Percentiles rank a stretch among this genome's conserved stretches.
Evolutionary conservation across 2,797 vertebrate species (phyloP).

Genomic region (Sebastes glaucus): DNA sequence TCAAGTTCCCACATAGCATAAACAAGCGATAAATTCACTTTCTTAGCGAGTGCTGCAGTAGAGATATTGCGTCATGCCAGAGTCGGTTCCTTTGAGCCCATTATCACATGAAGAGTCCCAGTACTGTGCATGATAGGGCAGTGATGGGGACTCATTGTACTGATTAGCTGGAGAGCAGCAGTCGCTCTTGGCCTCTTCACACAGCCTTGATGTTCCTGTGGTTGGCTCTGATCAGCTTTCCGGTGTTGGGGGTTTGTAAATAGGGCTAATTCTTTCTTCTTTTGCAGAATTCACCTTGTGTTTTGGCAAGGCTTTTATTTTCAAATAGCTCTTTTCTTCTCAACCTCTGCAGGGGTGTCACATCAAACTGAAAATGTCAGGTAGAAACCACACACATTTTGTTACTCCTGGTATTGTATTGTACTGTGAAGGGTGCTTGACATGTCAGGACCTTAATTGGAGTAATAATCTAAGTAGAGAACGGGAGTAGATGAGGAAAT

Average conservation of each 20-base stretch:
- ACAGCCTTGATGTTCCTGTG: conserved; percentile 2
- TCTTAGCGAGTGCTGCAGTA: neutral
- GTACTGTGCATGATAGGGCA: conserved; percentile 3
- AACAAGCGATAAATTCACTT: neutral
- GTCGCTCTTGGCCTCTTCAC: conserved; percentile 4
- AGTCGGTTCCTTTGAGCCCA: conserved; percentile 9
- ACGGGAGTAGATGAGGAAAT: conserved; percentile 41
- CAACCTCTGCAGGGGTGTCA: neutral
- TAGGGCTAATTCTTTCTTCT: neutral
- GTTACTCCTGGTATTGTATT: neutral
- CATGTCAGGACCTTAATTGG: conserved; percentile 42
- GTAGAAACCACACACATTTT: neutral
- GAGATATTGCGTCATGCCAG: conserved; percentile 1
- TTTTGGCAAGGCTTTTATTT: conserved; percentile 12
- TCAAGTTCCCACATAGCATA: neutral
- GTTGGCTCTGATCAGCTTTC: conserved; percentile 24
- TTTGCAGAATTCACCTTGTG: neutral
- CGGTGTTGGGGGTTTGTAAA: neutral
- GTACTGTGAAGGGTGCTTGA: conserved; percentile 5
- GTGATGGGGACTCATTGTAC: conserved; percentile 1
- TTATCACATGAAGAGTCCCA: conserved; percentile 24
- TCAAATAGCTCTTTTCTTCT: neutral
- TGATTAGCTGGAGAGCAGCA: conserved; percentile 17
- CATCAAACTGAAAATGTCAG: conserved; percentile 22
- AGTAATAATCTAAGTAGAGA: conserved; percentile 39